phyloP scores from a whole-genome alignment of 2,888 invertebrate genomes.

The Megastigmus dorsalis region DNA sequence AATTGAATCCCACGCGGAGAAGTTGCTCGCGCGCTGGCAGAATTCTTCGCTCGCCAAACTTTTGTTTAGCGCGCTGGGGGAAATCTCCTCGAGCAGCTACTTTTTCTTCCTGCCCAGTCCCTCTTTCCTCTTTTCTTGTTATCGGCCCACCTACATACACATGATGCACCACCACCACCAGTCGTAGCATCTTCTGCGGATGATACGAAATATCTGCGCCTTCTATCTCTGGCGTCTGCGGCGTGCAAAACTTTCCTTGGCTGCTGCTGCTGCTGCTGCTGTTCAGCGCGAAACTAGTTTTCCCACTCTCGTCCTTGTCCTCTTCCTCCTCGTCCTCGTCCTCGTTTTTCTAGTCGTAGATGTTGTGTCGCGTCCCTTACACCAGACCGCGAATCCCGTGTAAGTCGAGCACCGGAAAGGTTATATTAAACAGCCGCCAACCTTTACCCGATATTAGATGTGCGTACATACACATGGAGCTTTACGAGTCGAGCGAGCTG shows the following conservation, averaged over 20 bases:
- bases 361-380: background rate
- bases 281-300: slow-evolving; percentile 23
- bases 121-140: background rate
- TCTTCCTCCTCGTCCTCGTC: background rate
- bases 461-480: too few relatives aligned
- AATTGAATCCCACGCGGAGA: slow-evolving; percentile 33
- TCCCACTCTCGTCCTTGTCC: background rate
- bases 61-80: slow-evolving; percentile 41
- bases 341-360: slow-evolving; percentile 1
- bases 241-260: slow-evolving; percentile 11
- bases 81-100: slow-evolving; percentile 4
- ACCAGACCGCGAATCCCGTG: background rate
- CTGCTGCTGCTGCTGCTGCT: too few relatives aligned
- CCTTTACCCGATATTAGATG: too few relatives aligned
- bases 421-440: slow-evolving; percentile 23
- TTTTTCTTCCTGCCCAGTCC: too few relatives aligned
- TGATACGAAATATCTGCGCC: slow-evolving; percentile 27
- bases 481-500: background rate
- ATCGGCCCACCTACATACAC: background rate
- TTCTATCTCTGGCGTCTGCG: background rate
- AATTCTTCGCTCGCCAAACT: slow-evolving; percentile 8
- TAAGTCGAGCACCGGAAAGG: background rate
- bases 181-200: background rate
- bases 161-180: too few relatives aligned
- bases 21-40: slow-evolving; percentile 8